These are phyloP conservation scores for Falco biarmicus DNA, from an alignment of 2,797 vertebrate species.

Conservation along the genomic window DNA sequence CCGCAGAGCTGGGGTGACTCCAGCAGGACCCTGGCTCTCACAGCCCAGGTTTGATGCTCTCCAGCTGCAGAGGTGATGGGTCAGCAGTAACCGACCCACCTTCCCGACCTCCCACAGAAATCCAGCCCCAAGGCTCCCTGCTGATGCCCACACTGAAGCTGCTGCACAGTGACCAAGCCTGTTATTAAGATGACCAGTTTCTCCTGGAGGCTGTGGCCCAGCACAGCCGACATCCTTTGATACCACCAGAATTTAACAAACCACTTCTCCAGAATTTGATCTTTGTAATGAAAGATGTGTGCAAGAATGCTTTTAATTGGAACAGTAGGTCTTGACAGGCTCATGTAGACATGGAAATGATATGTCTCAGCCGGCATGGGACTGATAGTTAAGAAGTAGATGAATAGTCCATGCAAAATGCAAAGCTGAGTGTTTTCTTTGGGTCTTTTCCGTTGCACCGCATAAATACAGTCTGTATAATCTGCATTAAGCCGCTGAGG, in stretches of 20 bases:
- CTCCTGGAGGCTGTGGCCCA: neutral
- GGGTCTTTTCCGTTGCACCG: neutral
- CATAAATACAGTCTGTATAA: neutral
- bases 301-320: neutral
- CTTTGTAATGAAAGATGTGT: neutral
- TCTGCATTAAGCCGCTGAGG: neutral
- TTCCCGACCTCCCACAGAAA: rapidly evolving
- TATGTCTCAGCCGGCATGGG: neutral
- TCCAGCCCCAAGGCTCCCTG: neutral
- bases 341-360: conserved; percentile 42
- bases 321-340: neutral
- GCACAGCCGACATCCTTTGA: neutral
- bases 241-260: neutral
- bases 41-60: neutral
- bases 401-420: neutral
- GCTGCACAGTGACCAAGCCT: neutral
- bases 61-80: rapidly evolving
- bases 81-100: neutral
- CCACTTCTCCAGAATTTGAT: neutral
- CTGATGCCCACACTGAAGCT: rapidly evolving
- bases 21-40: neutral
- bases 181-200: neutral
- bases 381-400: neutral
- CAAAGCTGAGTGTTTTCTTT: conserved; percentile 8
- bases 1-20: neutral